These are phyloP conservation scores for Labeo rohita DNA, from an alignment of 2,113 vertebrate species.

Conservation along the genomic window DNA sequence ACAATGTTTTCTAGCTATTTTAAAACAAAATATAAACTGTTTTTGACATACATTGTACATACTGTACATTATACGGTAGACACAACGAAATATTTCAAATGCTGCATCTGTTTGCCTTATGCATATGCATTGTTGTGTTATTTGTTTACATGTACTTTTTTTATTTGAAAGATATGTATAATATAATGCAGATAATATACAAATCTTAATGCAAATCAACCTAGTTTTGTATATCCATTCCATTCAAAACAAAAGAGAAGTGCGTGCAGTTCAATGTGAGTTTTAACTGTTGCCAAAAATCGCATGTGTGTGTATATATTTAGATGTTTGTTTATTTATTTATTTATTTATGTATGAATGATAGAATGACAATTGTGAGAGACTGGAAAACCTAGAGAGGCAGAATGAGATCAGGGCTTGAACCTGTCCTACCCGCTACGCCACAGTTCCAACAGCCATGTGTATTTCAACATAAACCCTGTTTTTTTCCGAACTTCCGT, in stretches of 20 bases:
- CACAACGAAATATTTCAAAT: background rate
- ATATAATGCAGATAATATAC: background rate
- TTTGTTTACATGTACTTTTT: too few relatives aligned
- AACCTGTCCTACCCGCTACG: background rate
- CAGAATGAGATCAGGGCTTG: background rate
- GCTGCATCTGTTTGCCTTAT: too few relatives aligned
- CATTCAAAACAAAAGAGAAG: too few relatives aligned
- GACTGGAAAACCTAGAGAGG: background rate
- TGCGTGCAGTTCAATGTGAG: too few relatives aligned
- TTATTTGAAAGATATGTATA: background rate
- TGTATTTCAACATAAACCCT: background rate
- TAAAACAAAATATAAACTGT: too few relatives aligned
- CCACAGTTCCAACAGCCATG: background rate
- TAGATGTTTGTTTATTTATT: too few relatives aligned
- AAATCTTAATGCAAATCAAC: background rate
- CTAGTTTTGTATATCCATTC: background rate
- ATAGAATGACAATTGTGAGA: background rate
- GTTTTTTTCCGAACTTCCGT: background rate
- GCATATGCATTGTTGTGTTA: too few relatives aligned
- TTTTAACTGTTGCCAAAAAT: too few relatives aligned
- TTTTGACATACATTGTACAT: too few relatives aligned
- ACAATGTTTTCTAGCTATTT: too few relatives aligned
- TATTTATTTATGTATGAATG: too few relatives aligned
- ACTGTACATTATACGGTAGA: background rate
- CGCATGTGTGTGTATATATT: too few relatives aligned